Percentiles rank a stretch among this genome's conserved stretches.
phyloP scores from a whole-genome alignment of 2,797 vertebrate genomes.

The Spinus pinus region DNA sequence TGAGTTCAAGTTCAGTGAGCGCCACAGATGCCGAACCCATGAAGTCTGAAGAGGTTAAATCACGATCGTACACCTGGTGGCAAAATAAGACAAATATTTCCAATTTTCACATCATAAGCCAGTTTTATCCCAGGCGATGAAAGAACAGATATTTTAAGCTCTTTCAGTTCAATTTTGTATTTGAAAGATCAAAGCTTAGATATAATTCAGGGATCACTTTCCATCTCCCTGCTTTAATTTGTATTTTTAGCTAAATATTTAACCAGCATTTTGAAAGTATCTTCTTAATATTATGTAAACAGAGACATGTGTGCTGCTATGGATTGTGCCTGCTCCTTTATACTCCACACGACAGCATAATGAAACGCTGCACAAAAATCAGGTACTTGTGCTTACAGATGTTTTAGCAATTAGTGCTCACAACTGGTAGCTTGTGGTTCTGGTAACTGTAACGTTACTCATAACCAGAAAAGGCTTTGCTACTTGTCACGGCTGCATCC shows the following conservation, averaged over 20 bases:
- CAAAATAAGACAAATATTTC: constrained; percentile 4
- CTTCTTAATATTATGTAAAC: constrained; percentile 17
- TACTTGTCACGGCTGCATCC: constrained; percentile 10
- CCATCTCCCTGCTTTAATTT: constrained; percentile 28
- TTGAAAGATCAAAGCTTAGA: constrained; percentile 45
- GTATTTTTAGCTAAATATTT: constrained; percentile 59
- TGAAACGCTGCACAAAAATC: constrained; percentile 37
- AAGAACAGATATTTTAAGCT: constrained; percentile 23
- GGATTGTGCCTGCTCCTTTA: constrained; percentile 29
- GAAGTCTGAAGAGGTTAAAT: constrained; percentile 90
- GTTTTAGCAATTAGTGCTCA: constrained; percentile 64
- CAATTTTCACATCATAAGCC: constrained; percentile 4
- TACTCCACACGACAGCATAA: background rate
- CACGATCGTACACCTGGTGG: constrained; percentile 89
- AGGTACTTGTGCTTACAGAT: constrained; percentile 66
- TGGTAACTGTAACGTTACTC: constrained; percentile 55
- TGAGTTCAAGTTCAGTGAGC: constrained; percentile 83
- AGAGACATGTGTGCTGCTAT: background rate
- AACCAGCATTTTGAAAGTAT: constrained; percentile 39
- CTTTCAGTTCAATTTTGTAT: background rate
- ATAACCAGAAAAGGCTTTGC: constrained; percentile 59
- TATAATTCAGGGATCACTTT: constrained; percentile 36
- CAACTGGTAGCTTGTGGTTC: constrained; percentile 47
- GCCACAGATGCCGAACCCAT: constrained; percentile 86
- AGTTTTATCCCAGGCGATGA: background rate